Conservation (phyloP, 2,113 vertebrate species). For the Ifrita kowaldi region DNA sequence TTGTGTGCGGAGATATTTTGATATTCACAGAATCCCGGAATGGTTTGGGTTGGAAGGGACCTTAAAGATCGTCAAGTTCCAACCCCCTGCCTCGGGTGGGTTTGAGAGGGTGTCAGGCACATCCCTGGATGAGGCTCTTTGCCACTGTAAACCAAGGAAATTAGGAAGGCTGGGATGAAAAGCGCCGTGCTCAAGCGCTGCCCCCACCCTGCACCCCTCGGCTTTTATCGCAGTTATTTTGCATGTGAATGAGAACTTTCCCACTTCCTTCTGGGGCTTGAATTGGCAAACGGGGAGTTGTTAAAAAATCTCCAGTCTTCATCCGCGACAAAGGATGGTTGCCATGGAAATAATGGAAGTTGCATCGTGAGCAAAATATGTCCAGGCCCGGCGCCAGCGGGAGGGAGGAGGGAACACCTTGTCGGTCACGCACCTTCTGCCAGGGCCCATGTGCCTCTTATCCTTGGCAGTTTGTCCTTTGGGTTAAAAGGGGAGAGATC, state of each 20-base stretch:
- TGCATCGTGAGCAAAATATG: not conserved
- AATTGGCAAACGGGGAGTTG: slow-evolving; percentile 3
- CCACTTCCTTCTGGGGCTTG: slow-evolving; percentile 16
- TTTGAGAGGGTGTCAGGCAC: not conserved
- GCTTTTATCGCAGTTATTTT: not conserved
- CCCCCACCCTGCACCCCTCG: not conserved
- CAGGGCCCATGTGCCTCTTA: not conserved
- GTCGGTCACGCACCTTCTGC: not conserved
- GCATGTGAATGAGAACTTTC: slow-evolving; percentile 26
- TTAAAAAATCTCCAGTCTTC: not conserved
- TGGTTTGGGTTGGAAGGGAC: not conserved
- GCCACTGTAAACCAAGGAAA: not conserved
- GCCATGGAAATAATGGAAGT: slow-evolving; percentile 46
- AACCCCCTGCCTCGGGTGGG: not conserved
- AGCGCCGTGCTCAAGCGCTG: not conserved
- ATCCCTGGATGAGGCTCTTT: not conserved
- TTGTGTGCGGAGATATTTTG: not conserved
- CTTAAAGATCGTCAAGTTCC: not conserved
- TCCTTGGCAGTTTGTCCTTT: not conserved
- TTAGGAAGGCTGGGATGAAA: not conserved
- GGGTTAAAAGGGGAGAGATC: not conserved
- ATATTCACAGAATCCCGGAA: not conserved
- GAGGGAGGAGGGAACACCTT: not conserved
- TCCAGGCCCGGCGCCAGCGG: not conserved
- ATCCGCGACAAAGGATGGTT: slow-evolving; percentile 16